Base-by-base conservation (phyloP, 1,140 invertebrate genomes). In the Archivesica marissinica region DNA sequence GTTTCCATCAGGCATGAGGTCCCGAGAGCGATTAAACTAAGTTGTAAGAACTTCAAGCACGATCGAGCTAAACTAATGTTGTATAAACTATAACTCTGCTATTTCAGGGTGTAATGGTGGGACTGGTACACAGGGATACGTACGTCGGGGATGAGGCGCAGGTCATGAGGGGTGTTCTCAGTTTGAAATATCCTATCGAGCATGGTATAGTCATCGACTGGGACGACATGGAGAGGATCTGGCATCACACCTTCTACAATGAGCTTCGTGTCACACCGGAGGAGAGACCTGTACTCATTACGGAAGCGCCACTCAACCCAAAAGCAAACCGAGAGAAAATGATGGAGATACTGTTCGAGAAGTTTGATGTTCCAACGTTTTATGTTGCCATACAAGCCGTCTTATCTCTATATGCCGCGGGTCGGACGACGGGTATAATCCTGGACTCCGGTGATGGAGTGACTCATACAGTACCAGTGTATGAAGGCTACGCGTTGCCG, bases 391-490 rank as follows among this genome's bases (percentile, higher is more conserved):
- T 93, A 79, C 89, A 96, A 95, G 92, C 96, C 85, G 96, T 97
- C 13, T 94, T 97, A 28, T 97, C 96, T 23, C 95, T 98, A 93
- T 98, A 98, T 94, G 97, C 97, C 72, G 97, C 97, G 89, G 97
- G 97, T 95, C 96, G 97, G 96, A 97, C 97, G 93, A 98, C 97
- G 90, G 97, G 97, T 96, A 97, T 98, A 91, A 97, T 98, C 68
- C 93, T 97, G 87, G 97, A 97, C 94, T 97, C 97, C 82, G 97
- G 97, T 85, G 97, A 97, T 95, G 97, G 97, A 95, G 97, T 97
- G 76, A 97, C 97, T 52, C 97, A 97, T 95, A 97, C 96, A 79
- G 97, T 97, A 52, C 97, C 97, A 93, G 89, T 93, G 61, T 98
- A 98, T 93, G 97, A 98, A 61, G 96, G 95, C 96, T 96, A 96